Evolutionary conservation across 2,797 vertebrate genomes (phyloP), one percentile per base, ranked within the genome.

Genomic region (Sitta carolinensis): DNA sequence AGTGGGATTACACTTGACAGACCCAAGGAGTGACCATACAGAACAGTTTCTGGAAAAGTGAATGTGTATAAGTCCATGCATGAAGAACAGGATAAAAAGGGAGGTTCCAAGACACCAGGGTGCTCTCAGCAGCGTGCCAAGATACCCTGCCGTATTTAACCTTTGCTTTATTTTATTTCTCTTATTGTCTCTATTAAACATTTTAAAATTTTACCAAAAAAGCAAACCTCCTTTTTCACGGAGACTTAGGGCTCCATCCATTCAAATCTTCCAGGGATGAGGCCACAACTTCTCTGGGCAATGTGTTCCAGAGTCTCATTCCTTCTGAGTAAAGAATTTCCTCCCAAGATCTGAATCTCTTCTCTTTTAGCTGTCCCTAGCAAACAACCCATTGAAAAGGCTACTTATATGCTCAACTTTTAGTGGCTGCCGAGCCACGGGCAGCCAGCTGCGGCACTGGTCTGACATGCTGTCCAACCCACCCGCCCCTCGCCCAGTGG

Each of bases 381-480:
- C 61, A 77, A 72, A 40, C 42, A 75, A 45, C 11, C 47, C 16
- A 0, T 29, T 12, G 3, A 68, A 78, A 77, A 84, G 11, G 19
- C n/a, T 85, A 11, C 16, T 8, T n/a, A 29, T 5, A 17, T 4
- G 25, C 38, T 67, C n/a, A 76, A 21, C n/a, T 51, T 73, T 73
- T 38, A 77, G 40, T 30, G 98, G 99, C 69, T 98, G 98, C 40
- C 95, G 98, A 69, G 98, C 99, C 54, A 93, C 98, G 0, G 99
- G 99, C 54, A 99, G 99, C 96, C 98, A 99, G 89, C 97, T 99
- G 96, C 97, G 97, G 68, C 99, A 99, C 96, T 99, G 99, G 99
- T 99, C 98, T 0, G 99, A 99, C 97, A 99, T 99, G 99, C 95
- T 99, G 97, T 98, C 98, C 91, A 99, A 98, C 63, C 98, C 99